Evolutionary conservation across 2,113 vertebrate species (phyloP), one percentile per base, ranked within the genome.

Genomic region (Spea bombifrons): DNA sequence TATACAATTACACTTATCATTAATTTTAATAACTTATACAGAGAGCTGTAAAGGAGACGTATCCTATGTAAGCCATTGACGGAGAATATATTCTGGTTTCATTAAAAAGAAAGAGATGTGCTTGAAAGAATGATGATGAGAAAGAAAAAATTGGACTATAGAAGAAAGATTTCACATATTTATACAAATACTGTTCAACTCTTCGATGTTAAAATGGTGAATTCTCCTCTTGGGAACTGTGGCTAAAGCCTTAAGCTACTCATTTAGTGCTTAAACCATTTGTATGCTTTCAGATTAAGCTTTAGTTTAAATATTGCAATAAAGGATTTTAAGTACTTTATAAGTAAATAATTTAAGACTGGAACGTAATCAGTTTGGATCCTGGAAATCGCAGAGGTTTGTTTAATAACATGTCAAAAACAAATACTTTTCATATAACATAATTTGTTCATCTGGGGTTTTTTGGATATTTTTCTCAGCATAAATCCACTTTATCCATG

Each of bases 301-400:
- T 85, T 84, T 82, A 72, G 84, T 88, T 88, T 85, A 86, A 81
- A 84, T 89, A 88, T 86, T 85, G 88, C 86, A 88, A 83, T 88
- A 89, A 89, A 88, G 86, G 87, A 86, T 83, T 85, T 84, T 86
- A 87, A 89, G 87, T 88, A 88, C 84, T 85, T 87, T 87, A 87
- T 86, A 84, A 86, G 88, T 89, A 89, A 89, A 88, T 89, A 88
- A 88, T 86, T 86, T 84, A 86, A 84, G 86, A 85, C 88, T 87
- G 87, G 78, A 75, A 84, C 86, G 86, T 85, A 87, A 86, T 81
- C 70, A 88, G 88, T 86, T 84, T 85, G 84, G 87, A 86, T 87
- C 86, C 87, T 88, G 87, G 87, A 89, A 88, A 88, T 86, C 86
- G 81, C 85, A 79, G 84, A 69, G 78, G 84, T 86, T 72, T 88